phyloP scores from a whole-genome alignment of 2,113 vertebrate species.

The Toxotes jaculatrix region DNA sequence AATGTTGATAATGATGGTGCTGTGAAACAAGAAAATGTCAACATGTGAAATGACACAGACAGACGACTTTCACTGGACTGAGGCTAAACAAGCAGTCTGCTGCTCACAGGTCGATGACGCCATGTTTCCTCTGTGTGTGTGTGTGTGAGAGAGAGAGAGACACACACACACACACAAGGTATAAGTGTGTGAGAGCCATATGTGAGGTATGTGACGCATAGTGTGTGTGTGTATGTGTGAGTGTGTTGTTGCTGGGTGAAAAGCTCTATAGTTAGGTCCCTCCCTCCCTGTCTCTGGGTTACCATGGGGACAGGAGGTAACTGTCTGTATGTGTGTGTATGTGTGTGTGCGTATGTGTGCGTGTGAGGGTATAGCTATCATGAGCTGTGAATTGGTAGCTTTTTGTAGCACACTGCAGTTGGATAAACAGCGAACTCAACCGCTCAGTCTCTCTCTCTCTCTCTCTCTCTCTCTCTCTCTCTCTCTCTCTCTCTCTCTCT shows the following conservation, averaged over 20 bases:
- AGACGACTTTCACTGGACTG: not conserved
- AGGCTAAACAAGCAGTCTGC: not conserved
- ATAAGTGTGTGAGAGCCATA: slow-evolving; percentile 18
- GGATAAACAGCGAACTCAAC: slow-evolving; percentile 32
- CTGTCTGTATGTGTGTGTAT: slow-evolving; percentile 17
- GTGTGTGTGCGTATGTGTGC: not conserved
- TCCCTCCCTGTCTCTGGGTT: slow-evolving; percentile 64
- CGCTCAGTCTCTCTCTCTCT: slow-evolving; percentile 26
- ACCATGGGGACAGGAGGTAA: slow-evolving; percentile 75
- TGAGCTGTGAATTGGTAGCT: slow-evolving; percentile 48
- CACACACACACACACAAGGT: not conserved
- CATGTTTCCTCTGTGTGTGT: slow-evolving; percentile 29
- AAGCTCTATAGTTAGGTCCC: slow-evolving; percentile 73
- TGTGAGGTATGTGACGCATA: slow-evolving; percentile 49
- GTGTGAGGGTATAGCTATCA: slow-evolving; percentile 24
- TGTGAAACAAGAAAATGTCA: not conserved
- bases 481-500: slow-evolving; percentile 19
- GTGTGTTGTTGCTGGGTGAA: slow-evolving; percentile 74
- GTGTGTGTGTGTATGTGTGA: slow-evolving; percentile 27
- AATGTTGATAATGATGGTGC: not conserved
- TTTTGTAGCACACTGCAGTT: slow-evolving; percentile 48
- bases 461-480: not conserved
- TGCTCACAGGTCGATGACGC: slow-evolving; percentile 25
- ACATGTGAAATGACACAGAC: not conserved
- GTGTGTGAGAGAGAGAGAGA: not conserved